Percentiles rank a stretch among this genome's conserved stretches.
These are phyloP conservation scores for Zosterops borbonicus DNA, from an alignment of 2,113 vertebrate species.

Conservation along the genomic window DNA sequence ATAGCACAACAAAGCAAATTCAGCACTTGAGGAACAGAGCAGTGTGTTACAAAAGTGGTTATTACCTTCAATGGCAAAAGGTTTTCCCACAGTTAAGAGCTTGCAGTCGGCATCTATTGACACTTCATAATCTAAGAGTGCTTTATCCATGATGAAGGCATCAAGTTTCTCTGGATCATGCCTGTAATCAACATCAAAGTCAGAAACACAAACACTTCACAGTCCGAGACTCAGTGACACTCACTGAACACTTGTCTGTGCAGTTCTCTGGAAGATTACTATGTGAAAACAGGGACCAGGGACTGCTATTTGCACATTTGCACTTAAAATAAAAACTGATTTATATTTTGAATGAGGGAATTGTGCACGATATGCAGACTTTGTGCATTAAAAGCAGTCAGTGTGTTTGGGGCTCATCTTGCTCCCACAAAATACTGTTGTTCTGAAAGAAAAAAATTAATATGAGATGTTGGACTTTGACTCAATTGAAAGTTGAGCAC, in stretches of 20 bases:
- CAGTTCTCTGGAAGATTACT: not conserved
- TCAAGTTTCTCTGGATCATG: constrained; percentile 94
- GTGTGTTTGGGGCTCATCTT: not conserved
- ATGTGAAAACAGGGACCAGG: not conserved
- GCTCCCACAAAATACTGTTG: not conserved
- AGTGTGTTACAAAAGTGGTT: not conserved
- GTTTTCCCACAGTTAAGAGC: constrained; percentile 94
- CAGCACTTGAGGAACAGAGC: not conserved
- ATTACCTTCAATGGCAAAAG: constrained; percentile 97
- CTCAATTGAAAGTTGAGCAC: not conserved
- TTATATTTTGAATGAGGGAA: not conserved
- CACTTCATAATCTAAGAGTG: constrained; percentile 97
- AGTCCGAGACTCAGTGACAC: not conserved
- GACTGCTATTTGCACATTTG: not conserved
- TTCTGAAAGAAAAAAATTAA: not conserved
- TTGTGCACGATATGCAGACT: not conserved
- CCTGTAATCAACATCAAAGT: constrained; percentile 72
- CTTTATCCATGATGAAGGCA: constrained; percentile 99
- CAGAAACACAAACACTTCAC: constrained; percentile 28
- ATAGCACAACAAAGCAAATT: not conserved
- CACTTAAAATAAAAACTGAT: not conserved
- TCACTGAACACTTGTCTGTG: not conserved
- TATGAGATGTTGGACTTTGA: not conserved
- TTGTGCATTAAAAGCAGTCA: not conserved
- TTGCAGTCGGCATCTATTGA: constrained; percentile 98